Conservation (phyloP, 1,140 invertebrate genomes). For the Achatina immaculata region DNA sequence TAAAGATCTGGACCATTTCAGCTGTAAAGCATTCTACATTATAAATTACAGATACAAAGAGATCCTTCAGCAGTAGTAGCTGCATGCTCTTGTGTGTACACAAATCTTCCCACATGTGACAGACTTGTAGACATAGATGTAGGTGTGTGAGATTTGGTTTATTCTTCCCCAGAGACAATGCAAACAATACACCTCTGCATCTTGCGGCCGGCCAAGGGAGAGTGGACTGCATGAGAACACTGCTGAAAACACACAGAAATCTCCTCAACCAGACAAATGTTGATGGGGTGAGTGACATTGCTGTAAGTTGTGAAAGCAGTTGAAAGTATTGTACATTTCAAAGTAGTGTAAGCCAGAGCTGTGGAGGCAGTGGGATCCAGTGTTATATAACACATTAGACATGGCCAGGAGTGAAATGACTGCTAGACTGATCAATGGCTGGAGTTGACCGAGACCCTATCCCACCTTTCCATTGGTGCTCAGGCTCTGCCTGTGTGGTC, state of each 20-base stretch:
- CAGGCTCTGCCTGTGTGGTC: too few relatives aligned
- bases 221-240: conserved; percentile 82
- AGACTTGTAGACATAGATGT: neutral
- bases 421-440: too few relatives aligned
- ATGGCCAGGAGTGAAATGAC: too few relatives aligned
- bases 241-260: conserved; percentile 86
- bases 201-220: conserved; percentile 86
- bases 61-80: neutral
- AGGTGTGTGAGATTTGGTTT: neutral
- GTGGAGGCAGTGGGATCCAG: too few relatives aligned
- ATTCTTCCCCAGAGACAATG: conserved; percentile 77
- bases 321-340: too few relatives aligned
- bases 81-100: neutral
- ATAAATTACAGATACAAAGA: neutral
- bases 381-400: too few relatives aligned
- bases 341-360: too few relatives aligned
- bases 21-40: too few relatives aligned
- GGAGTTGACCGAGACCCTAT: too few relatives aligned
- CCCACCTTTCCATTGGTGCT: too few relatives aligned
- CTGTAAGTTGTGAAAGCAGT: neutral
- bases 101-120: neutral
- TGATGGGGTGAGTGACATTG: conserved; percentile 80
- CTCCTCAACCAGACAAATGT: conserved; percentile 86
- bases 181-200: conserved; percentile 86
- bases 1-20: too few relatives aligned